A percentile compares a stretch with the other conserved stretches of the same genome.
Conservation (phyloP, 2,888 invertebrate genomes). For the Clivina fossor region DNA sequence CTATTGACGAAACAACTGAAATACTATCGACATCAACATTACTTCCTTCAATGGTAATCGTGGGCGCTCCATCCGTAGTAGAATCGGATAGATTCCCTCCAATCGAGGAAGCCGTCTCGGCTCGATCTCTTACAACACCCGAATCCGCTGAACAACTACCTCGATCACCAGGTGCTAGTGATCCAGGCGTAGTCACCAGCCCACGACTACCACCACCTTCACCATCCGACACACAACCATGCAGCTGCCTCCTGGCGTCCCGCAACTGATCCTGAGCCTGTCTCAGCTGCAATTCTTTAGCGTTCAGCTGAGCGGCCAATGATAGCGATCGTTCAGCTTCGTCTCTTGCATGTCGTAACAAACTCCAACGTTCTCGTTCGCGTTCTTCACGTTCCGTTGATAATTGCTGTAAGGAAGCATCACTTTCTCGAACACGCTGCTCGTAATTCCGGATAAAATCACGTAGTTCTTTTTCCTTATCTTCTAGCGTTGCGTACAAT, state of each 20-base stretch:
- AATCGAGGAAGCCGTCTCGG: conserved; percentile 78
- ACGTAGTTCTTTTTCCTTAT: conserved; percentile 89
- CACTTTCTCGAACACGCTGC: conserved; percentile 80
- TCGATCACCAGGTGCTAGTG: conserved; percentile 61
- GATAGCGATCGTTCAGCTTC: conserved; percentile 86
- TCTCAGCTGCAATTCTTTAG: conserved; percentile 81
- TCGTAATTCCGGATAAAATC: conserved; percentile 95
- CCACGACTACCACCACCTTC: conserved; percentile 57
- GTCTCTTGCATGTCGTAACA: conserved; percentile 84
- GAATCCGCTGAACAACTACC: conserved; percentile 87
- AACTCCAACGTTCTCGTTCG: conserved; percentile 86
- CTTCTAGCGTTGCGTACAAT: conserved; percentile 88
- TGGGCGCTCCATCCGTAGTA: conserved; percentile 71
- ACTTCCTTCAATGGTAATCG: conserved; percentile 60
- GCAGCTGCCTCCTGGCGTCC: conserved; percentile 75
- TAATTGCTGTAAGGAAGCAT: conserved; percentile 67
- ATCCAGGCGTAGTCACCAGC: conserved; percentile 46
- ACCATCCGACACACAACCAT: conserved; percentile 82
- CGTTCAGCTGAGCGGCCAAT: conserved; percentile 83
- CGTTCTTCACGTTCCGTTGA: conserved; percentile 68
- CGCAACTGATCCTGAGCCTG: conserved; percentile 83
- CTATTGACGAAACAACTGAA: conserved; percentile 69
- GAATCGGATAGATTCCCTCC: conserved; percentile 81
- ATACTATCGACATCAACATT: conserved; percentile 71
- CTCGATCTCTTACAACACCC: conserved; percentile 80